A percentile compares a stretch with the other conserved stretches of the same genome.
phyloP scores from a whole-genome alignment of 2,888 invertebrate species.

The Crematogaster levior region DNA sequence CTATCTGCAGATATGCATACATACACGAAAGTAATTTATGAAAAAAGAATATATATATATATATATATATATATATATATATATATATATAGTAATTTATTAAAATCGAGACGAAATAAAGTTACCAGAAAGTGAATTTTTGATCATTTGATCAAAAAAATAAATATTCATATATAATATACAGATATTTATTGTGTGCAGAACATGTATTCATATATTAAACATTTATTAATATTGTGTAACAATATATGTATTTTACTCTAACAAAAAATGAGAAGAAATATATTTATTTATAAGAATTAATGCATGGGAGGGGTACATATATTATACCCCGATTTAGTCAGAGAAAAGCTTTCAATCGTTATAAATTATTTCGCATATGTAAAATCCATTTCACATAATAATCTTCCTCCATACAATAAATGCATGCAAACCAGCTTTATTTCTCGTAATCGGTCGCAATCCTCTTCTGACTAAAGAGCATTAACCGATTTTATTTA shows the following conservation, averaged over 20 bases:
- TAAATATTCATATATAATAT: not conserved
- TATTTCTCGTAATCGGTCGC: slow-evolving; percentile 53
- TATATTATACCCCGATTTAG: slow-evolving; percentile 13
- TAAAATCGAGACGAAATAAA: not conserved
- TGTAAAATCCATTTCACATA: slow-evolving; percentile 58
- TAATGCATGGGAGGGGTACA: slow-evolving; percentile 2
- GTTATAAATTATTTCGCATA: slow-evolving; percentile 61
- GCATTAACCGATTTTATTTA: slow-evolving; percentile 39
- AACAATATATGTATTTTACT: not conserved
- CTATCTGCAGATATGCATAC: no score
- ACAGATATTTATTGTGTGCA: not conserved
- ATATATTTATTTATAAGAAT: slow-evolving; percentile 14
- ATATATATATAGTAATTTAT: no score
- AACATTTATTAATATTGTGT: not conserved
- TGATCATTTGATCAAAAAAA: not conserved
- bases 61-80: no score
- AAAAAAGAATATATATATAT: not conserved
- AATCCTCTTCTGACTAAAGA: slow-evolving; percentile 42
- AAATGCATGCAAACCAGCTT: slow-evolving; percentile 41
- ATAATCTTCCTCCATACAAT: slow-evolving; percentile 47
- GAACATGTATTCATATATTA: not conserved
- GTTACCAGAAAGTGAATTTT: not conserved
- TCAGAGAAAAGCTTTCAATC: slow-evolving; percentile 54
- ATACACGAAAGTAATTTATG: not conserved
- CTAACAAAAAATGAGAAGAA: not conserved